Conservation (phyloP, 1,140 invertebrate species). For the Platyscapa corneri region DNA sequence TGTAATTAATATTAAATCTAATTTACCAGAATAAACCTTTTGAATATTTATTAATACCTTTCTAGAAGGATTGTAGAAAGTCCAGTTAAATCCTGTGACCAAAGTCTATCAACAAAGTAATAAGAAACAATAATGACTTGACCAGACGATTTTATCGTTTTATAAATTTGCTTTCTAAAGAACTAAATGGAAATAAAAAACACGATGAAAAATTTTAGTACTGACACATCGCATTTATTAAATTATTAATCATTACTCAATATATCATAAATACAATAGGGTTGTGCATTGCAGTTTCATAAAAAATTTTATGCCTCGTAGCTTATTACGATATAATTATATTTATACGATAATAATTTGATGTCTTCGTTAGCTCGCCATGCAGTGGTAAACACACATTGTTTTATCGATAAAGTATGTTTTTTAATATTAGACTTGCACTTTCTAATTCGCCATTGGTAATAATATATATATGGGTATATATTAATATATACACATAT, state of each 20-base stretch:
- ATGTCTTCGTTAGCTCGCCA: conserved; percentile 44
- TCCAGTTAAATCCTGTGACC: too few species aligned
- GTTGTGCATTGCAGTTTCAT: conserved; percentile 73
- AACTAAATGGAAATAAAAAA: background rate
- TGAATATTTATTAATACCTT: background rate
- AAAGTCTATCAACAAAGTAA: background rate
- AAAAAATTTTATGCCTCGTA: conserved; percentile 69
- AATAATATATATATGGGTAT: conserved; percentile 47
- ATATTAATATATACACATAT: too few species aligned
- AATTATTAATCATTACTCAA: conserved; percentile 57
- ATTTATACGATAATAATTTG: conserved; percentile 48
- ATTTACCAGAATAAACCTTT: background rate
- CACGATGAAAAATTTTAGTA: conserved; percentile 11
- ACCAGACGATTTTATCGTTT: background rate
- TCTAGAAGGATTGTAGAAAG: background rate
- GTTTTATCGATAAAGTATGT: conserved; percentile 1
- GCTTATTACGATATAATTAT: conserved; percentile 58
- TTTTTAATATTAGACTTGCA: conserved; percentile 44
- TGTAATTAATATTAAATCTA: background rate
- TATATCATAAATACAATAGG: conserved; percentile 69
- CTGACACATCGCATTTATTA: conserved; percentile 65
- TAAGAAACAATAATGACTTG: background rate
- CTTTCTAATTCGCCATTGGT: conserved; percentile 47
- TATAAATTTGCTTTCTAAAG: background rate
- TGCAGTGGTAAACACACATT: conserved; percentile 30